Evolutionary conservation across 1,140 invertebrate species (phyloP), one percentile per base, ranked within the genome.

Genomic region (Drosophila prosaltans): DNA sequence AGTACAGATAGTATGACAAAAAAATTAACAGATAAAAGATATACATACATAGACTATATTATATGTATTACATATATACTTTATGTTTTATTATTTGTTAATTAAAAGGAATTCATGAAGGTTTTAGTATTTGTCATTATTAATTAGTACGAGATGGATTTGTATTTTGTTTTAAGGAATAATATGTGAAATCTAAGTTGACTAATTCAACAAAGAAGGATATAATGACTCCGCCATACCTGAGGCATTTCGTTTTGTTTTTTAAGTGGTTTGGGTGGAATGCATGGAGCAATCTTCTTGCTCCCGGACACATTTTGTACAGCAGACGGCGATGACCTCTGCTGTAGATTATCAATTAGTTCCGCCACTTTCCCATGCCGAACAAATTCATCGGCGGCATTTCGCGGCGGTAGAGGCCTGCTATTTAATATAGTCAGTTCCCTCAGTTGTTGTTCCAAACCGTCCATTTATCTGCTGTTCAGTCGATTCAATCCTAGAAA

Each of bases 261-360:
- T 64, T 70, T 71, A 8, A 58, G 43, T 7, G 78, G 81, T 43
- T 84, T 84, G 6, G 81, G 81, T 54, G 81, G 81, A 67, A 78
- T 74, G 11, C 21, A 61, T 45, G 80, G 80, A 10, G 75, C 72
- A 5, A 61, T 59, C 26, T 62, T 80, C 1, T 32, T 69, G 7
- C 9, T 43, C 1, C 45, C 16, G 16, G 32, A 9, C 9, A 39
- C 21, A 54, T 28, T 58, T 28, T 61, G 62, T 16, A 48, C 40
- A 39, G 28, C 21, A 3, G 8, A 32, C 2, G 61, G 8, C 16
- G 10, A 40, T 3, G 61, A 16, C 30, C 69, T 74, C 10, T 81
- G 62, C n/a, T 68, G 78, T 16, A 84, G 41, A 21, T 77, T 81
- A 9, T 45, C 73, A 2, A 84, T 74, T 24, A 84, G 39, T 48